Percentiles rank a stretch among this genome's conserved stretches.
Conservation (phyloP, 2,797 vertebrate species). For the Smutsia gigantea region DNA sequence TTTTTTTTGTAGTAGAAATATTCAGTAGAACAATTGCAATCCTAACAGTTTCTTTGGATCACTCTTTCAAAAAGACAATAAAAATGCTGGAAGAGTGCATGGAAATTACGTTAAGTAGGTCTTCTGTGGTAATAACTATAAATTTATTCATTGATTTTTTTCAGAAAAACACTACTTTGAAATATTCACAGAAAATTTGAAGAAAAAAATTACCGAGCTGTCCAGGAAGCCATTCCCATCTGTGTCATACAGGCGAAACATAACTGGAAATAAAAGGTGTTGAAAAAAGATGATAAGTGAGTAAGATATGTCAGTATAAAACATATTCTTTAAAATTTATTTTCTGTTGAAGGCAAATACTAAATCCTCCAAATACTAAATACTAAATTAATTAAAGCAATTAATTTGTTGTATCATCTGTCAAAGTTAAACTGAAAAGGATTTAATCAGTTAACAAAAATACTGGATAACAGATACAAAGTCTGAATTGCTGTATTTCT, state of each 20-base stretch:
- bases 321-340: not conserved
- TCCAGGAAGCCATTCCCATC: conserved; percentile 96
- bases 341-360: not conserved
- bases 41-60: not conserved
- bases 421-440: not conserved
- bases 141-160: conserved; percentile 64
- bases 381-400: not conserved
- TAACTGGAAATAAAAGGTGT: conserved; percentile 88
- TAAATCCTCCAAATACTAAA: not conserved
- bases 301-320: conserved; percentile 18
- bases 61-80: conserved; percentile 18
- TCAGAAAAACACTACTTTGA: conserved; percentile 47
- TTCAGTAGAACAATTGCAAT: not conserved
- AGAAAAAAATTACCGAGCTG: conserved; percentile 91
- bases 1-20: not conserved
- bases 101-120: not conserved
- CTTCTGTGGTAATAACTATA: conserved; percentile 48
- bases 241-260: conserved; percentile 97
- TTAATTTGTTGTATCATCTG: not conserved
- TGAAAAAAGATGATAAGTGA: conserved; percentile 59
- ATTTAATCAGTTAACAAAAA: not conserved
- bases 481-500: not conserved
- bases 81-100: not conserved
- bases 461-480: not conserved
- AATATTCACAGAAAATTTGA: conserved; percentile 69